Evolutionary conservation across 2,888 invertebrate species (phyloP).

Genomic region (Melinaea menophilus): DNA sequence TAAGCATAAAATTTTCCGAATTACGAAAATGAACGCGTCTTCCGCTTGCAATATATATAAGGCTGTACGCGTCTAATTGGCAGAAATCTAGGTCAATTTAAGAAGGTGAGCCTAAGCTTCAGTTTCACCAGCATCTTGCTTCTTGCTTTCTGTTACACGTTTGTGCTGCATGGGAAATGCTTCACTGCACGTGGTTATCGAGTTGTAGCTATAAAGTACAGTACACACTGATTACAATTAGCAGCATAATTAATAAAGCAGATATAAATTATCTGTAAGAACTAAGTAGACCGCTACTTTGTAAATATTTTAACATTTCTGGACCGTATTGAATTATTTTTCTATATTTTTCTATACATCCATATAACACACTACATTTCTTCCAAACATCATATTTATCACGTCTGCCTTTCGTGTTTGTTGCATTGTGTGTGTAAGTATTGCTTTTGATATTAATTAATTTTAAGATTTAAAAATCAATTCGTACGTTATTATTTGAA

Average conservation of each 20-base stretch:
- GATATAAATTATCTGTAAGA: too few species aligned
- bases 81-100: constrained; percentile 8
- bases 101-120: constrained; percentile 42
- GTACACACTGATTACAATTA: too few species aligned
- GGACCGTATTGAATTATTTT: too few species aligned
- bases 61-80: constrained; percentile 1
- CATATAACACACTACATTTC: neutral
- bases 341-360: neutral
- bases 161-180: constrained; percentile 35
- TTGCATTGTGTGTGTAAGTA: constrained; percentile 21
- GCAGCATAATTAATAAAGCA: too few species aligned
- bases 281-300: too few species aligned
- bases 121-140: constrained; percentile 44
- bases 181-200: constrained; percentile 43
- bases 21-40: neutral
- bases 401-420: constrained; percentile 21
- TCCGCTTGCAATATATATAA: neutral
- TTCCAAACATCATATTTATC: constrained; percentile 14
- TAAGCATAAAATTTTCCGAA: neutral
- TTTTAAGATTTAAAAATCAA: neutral
- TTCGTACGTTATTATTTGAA: neutral
- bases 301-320: too few species aligned
- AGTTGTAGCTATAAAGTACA: neutral
- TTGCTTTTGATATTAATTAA: constrained; percentile 3
- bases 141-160: constrained; percentile 53